A percentile compares a stretch with the other conserved stretches of the same genome.
phyloP scores from a whole-genome alignment of 1,140 invertebrate species.

The Micrasema minimum region DNA sequence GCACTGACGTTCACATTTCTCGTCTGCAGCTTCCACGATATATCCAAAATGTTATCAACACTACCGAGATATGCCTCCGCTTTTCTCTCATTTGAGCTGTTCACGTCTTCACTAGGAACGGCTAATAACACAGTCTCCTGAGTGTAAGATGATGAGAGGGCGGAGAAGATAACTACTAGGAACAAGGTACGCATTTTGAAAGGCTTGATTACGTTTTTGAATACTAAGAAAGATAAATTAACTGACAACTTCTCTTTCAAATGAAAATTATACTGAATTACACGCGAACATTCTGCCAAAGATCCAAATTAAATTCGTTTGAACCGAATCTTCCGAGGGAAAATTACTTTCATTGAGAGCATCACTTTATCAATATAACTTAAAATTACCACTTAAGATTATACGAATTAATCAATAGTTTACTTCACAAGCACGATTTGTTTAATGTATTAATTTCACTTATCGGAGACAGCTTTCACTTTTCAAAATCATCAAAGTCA shows the following conservation, averaged over 20 bases:
- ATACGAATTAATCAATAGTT: too few species aligned
- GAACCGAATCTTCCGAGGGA: too few species aligned
- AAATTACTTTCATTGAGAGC: too few species aligned
- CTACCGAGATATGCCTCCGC: not conserved
- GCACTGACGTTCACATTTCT: constrained; percentile 10
- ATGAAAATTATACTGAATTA: too few species aligned
- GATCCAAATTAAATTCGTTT: constrained; percentile 1
- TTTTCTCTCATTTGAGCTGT: not conserved
- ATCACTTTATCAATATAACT: not conserved
- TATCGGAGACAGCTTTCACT: too few species aligned
- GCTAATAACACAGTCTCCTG: not conserved
- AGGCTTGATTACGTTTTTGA: not conserved
- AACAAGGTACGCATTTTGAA: not conserved
- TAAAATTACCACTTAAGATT: too few species aligned
- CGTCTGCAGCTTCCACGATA: constrained; percentile 18
- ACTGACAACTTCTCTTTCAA: too few species aligned
- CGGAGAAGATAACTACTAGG: not conserved
- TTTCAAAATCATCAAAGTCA: too few species aligned
- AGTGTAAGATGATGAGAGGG: not conserved
- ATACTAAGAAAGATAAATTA: not conserved
- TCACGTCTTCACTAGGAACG: not conserved
- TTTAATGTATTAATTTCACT: too few species aligned
- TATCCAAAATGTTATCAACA: constrained; percentile 14
- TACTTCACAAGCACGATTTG: too few species aligned
- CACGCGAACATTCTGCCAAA: not conserved